These are phyloP conservation scores for Indri indri DNA, from an alignment of 2,113 vertebrate genomes.

Conservation along the genomic window DNA sequence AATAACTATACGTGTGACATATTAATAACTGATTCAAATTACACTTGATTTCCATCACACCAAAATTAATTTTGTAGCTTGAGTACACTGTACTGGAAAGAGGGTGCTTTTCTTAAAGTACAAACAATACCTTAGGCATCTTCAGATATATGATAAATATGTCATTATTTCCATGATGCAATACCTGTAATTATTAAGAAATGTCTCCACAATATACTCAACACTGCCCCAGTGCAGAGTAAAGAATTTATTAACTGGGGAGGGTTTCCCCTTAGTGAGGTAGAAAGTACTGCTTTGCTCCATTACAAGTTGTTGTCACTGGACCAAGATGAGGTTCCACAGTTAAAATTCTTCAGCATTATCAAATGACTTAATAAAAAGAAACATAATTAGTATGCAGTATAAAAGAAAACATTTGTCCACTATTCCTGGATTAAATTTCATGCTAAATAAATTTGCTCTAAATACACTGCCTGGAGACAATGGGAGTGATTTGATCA, in stretches of 20 bases:
- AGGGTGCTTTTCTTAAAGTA: not conserved
- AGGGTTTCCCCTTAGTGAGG: not conserved
- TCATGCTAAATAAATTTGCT: not conserved
- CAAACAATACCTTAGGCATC: not conserved
- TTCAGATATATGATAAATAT: not conserved
- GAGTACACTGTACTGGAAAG: not conserved
- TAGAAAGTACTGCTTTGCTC: not conserved
- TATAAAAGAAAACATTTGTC: not conserved
- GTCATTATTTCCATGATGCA: not conserved
- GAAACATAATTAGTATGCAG: not conserved
- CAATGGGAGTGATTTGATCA: not conserved
- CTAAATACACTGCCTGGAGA: not conserved
- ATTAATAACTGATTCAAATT: not conserved
- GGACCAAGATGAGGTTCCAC: not conserved
- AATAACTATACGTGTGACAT: not conserved
- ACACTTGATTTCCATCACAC: not conserved
- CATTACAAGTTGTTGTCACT: not conserved
- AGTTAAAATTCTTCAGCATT: not conserved
- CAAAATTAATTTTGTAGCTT: not conserved
- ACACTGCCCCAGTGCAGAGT: fast-evolving
- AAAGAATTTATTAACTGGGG: not conserved
- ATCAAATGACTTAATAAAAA: not conserved
- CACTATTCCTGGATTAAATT: not conserved
- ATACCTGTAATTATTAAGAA: not conserved
- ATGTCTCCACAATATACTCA: not conserved